Percentiles rank a stretch among this genome's conserved stretches.
Evolutionary conservation across 30 jellyfish, hydroid and myxozoan genomes (phyloP).

Genomic region (Rhopilema esculentum): DNA sequence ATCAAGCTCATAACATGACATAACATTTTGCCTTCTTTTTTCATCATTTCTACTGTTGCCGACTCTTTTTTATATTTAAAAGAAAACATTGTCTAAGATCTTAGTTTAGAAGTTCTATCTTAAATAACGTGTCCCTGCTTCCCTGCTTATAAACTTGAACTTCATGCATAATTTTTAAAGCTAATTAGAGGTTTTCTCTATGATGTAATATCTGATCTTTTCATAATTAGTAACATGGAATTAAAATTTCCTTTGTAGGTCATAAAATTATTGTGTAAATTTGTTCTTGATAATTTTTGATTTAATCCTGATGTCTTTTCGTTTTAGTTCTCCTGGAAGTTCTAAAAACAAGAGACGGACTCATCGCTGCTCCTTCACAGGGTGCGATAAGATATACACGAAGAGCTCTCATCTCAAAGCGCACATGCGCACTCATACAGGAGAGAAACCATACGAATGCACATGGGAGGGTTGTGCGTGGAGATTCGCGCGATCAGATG

Average conservation of each 20-base stretch:
- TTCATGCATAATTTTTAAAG: neutral
- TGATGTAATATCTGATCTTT: neutral
- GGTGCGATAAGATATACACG: slow-evolving; percentile 95
- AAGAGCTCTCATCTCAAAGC: slow-evolving; percentile 99
- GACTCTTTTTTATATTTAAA: too few species aligned
- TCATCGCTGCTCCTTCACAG: slow-evolving; percentile 90
- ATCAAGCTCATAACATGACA: too few species aligned
- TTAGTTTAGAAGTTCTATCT: too few species aligned
- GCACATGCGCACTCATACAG: slow-evolving; percentile 99
- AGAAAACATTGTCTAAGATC: too few species aligned
- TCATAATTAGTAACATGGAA: neutral
- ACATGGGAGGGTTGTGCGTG: slow-evolving; percentile 99
- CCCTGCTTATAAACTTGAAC: neutral
- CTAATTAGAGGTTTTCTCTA: neutral
- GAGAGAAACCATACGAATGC: slow-evolving; percentile 99
- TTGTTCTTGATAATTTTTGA: neutral
- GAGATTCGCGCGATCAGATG: slow-evolving; percentile 99
- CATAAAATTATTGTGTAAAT: neutral
- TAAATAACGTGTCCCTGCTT: neutral
- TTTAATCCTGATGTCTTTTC: neutral
- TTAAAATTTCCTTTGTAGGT: neutral
- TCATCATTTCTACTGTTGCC: too few species aligned
- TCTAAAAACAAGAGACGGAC: slow-evolving; percentile 78
- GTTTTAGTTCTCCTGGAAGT: slow-evolving; percentile 73
- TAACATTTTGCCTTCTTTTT: too few species aligned